A percentile compares a stretch with the other conserved stretches of the same genome.
Conservation (phyloP, 2,888 invertebrate genomes). For the Drosophila greeni region DNA sequence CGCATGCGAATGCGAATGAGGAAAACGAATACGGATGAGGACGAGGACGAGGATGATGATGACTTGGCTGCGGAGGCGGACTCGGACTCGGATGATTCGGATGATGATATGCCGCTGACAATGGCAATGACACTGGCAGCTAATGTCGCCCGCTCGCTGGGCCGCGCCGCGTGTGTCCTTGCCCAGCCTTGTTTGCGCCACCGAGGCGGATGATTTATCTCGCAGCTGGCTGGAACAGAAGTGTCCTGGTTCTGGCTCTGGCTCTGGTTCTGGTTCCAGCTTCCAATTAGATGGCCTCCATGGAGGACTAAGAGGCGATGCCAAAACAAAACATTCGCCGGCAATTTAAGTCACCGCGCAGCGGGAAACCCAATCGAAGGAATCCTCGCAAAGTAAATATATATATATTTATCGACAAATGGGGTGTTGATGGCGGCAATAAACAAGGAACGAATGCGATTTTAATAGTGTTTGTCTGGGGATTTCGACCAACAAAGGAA, state of each 20-base stretch:
- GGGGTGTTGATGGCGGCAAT: slow-evolving; percentile 21
- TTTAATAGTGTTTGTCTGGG: slow-evolving; percentile 11
- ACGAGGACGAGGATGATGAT: slow-evolving; percentile 11
- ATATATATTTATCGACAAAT: slow-evolving; percentile 12
- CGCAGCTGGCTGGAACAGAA: slow-evolving; percentile 44
- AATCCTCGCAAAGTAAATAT: slow-evolving; percentile 8
- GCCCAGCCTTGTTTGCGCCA: slow-evolving; percentile 39
- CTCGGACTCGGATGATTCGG: slow-evolving; percentile 18
- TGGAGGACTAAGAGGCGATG: neutral
- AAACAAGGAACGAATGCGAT: slow-evolving; percentile 6
- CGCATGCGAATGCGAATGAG: slow-evolving; percentile 23
- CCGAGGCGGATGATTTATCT: slow-evolving; percentile 64
- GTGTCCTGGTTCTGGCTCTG: slow-evolving; percentile 12
- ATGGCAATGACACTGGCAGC: slow-evolving; percentile 59
- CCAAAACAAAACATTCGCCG: slow-evolving; percentile 6
- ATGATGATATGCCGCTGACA: slow-evolving; percentile 58
- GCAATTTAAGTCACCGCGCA: slow-evolving; percentile 27
- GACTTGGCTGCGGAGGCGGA: slow-evolving; percentile 18
- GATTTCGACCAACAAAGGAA: neutral
- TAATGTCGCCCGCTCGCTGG: slow-evolving; percentile 56
- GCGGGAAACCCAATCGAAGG: slow-evolving; percentile 14
- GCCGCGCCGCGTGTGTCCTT: slow-evolving; percentile 46
- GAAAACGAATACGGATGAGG: slow-evolving; percentile 15
- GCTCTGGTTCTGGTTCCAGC: slow-evolving; percentile 1
- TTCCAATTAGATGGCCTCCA: slow-evolving; percentile 53